Percentiles rank a stretch among this genome's conserved stretches.
phyloP scores from a whole-genome alignment of 2,113 vertebrate genomes.

The Phasianus colchicus region DNA sequence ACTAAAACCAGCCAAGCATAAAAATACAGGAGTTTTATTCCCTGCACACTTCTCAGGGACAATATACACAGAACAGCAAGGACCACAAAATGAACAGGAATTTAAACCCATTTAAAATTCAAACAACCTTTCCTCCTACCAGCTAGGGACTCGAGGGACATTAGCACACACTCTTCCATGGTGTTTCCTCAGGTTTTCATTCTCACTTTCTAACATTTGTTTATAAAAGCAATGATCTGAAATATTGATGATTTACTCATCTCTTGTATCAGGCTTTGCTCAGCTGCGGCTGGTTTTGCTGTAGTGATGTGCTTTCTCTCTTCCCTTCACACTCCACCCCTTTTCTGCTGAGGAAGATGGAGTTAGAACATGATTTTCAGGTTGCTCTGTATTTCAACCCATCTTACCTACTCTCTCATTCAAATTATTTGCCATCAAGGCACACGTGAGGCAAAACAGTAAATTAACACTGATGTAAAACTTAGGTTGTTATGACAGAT shows the following conservation, averaged over 20 bases:
- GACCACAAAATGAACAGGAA: conserved; percentile 29
- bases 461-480: background rate
- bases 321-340: background rate
- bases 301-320: background rate
- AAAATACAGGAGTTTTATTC: conserved; percentile 54
- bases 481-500: background rate
- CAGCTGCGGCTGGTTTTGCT: background rate
- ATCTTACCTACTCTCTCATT: background rate
- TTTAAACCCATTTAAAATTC: conserved; percentile 61
- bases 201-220: conserved; percentile 30
- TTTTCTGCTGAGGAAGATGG: background rate
- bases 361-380: background rate
- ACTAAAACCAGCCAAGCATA: conserved; percentile 75
- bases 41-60: conserved; percentile 21
- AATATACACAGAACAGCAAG: background rate
- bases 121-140: conserved; percentile 13
- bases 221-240: conserved; percentile 24
- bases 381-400: background rate
- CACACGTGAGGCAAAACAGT: background rate
- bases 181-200: conserved; percentile 11
- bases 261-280: background rate
- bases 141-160: conserved; percentile 16
- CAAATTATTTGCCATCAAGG: background rate
- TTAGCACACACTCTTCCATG: background rate
- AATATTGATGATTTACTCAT: conserved; percentile 23